These are phyloP conservation scores for Microctonus hyperodae DNA, from an alignment of 2,888 invertebrate genomes.

Conservation along the genomic window DNA sequence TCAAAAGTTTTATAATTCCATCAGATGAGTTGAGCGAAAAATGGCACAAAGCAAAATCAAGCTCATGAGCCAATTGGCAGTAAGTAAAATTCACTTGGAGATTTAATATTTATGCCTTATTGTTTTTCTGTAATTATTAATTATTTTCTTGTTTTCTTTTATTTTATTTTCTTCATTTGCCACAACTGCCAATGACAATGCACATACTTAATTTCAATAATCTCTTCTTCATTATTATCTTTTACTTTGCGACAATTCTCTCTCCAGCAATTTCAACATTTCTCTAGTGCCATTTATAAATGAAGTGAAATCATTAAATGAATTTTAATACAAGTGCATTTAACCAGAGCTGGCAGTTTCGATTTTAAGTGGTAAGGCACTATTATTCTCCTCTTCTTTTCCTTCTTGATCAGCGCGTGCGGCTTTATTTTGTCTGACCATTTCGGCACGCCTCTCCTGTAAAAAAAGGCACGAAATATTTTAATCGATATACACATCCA, in stretches of 20 bases:
- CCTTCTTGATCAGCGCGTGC: conserved; percentile 69
- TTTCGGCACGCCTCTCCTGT: conserved; percentile 90
- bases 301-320: conserved; percentile 11
- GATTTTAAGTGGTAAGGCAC: conserved; percentile 60
- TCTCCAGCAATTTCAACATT: too few species aligned
- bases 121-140: conserved; percentile 28
- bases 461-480: conserved; percentile 40
- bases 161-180: neutral
- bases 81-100: neutral
- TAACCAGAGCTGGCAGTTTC: conserved; percentile 75
- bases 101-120: conserved; percentile 18
- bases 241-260: too few species aligned
- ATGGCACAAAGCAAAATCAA: conserved; percentile 50
- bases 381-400: conserved; percentile 51
- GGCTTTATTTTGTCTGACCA: conserved; percentile 90
- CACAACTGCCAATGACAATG: neutral
- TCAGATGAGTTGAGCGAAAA: conserved; percentile 35
- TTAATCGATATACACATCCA: conserved; percentile 32
- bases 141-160: conserved; percentile 1
- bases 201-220: neutral
- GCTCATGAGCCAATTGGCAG: conserved; percentile 25
- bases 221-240: too few species aligned
- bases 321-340: conserved; percentile 33
- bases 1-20: conserved; percentile 11
- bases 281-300: neutral